Evolutionary conservation across 2,888 invertebrate species (phyloP), one percentile per base, ranked within the genome.

Genomic region (Schrankia costaestrigalis): DNA sequence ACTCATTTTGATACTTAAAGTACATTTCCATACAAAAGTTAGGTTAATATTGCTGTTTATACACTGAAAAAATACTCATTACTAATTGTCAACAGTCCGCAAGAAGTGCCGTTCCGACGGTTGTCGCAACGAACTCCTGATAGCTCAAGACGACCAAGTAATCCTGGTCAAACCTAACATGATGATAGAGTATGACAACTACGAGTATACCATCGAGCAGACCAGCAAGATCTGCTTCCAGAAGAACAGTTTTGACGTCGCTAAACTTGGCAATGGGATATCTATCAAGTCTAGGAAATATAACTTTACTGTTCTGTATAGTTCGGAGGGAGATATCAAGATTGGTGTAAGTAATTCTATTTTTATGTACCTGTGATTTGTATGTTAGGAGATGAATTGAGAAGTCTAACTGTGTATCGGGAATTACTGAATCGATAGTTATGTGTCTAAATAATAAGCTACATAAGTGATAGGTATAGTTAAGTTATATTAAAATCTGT

Each of bases 301-400:
- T 56, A 93, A 93, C 32, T 95, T 94, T 66, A 93, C 92, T 80
- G 90, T 95, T 1, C 88, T 92, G 1, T 94, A 93, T 80, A 93
- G 91, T 60, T 85, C 88, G 2, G 90, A 91, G 32, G 92, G 92
- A 2, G 91, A 92, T 63, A 86, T 92, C 0, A 93, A 93, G 73
- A 89, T 96, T 50, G 93, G 93, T 44, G 92, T 95, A 27, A 89
- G 86, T 45, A 3, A 8, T 21, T n/a, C 6, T 7, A 21, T n/a
- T n/a, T 11, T n/a, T 2, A 3, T 8, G 0, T 9, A 12, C n/a
- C 7, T 5, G 7, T 5, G 7, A 5, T 4, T 17, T 17, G 7
- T 17, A 17, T 17, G 4, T 17, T 17, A 17, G 7, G 17, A 17
- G 17, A 3, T 17, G 7, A 17, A 17, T 17, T 7, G 17, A 17